These are phyloP conservation scores for Caenorhabditis sinica DNA, from an alignment of 2,888 invertebrate genomes.

Conservation along the genomic window DNA sequence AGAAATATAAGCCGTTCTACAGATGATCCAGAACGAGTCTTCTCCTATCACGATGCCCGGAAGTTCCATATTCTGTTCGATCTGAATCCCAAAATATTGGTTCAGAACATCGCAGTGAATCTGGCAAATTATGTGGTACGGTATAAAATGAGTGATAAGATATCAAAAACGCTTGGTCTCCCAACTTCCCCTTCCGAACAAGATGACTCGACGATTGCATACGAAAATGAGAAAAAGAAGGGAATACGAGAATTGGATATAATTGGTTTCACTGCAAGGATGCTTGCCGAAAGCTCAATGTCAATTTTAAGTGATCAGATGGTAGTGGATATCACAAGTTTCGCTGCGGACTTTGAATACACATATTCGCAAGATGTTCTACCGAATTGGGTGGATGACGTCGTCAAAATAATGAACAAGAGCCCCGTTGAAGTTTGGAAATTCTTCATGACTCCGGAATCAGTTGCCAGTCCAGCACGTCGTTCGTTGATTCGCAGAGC, in stretches of 20 bases:
- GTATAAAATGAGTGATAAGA: conserved; percentile 41
- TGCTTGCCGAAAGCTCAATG: conserved; percentile 47
- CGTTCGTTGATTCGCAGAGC: conserved; percentile 86
- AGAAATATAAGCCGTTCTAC: conserved; percentile 35
- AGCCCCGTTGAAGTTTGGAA: conserved; percentile 64
- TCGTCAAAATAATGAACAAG: conserved; percentile 49
- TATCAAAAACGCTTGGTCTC: neutral
- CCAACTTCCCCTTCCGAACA: neutral
- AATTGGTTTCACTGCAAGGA: conserved; percentile 42
- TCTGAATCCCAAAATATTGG: conserved; percentile 63
- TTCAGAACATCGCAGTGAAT: conserved; percentile 55
- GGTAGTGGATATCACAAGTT: conserved; percentile 43
- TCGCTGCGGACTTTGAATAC: conserved; percentile 59
- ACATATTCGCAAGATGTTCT: conserved; percentile 59
- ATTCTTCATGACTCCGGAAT: conserved; percentile 62
- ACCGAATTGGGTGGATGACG: conserved; percentile 54
- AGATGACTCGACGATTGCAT: conserved; percentile 34
- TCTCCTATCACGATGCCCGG: conserved; percentile 37
- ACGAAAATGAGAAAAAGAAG: conserved; percentile 40
- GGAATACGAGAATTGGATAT: conserved; percentile 53
- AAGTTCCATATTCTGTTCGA: conserved; percentile 62
- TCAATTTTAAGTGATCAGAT: conserved; percentile 31
- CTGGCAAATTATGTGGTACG: conserved; percentile 39
- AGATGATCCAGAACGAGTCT: conserved; percentile 8
- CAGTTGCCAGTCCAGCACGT: conserved; percentile 52